Evolutionary conservation across 2,888 invertebrate genomes (phyloP).

Genomic region (Tanaodytes sp.): DNA sequence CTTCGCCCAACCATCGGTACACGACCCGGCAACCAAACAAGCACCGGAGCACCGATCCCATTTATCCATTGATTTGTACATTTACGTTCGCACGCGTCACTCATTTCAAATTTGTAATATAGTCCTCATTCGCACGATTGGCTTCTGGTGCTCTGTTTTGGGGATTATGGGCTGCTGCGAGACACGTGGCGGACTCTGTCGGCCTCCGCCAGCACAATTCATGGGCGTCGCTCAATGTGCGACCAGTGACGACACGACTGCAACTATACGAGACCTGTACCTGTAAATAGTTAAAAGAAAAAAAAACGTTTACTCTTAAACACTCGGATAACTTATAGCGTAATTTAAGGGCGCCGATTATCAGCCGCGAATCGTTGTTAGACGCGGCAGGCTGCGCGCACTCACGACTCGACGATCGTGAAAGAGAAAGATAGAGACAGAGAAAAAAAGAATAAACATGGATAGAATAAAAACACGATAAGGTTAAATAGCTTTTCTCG

Average conservation of each 20-base stretch:
- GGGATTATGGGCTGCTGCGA: background rate
- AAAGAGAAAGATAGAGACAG: too few species aligned
- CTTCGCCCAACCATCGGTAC: conserved; percentile 8
- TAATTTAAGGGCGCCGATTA: conserved; percentile 67
- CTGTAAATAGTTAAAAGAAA: conserved; percentile 71
- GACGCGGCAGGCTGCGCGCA: conserved; percentile 66
- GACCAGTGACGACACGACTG: conserved; percentile 72
- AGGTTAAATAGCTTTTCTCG: conserved; percentile 44
- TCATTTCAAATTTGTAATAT: conserved; percentile 40
- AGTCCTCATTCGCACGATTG: conserved; percentile 19
- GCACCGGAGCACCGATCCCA: conserved; percentile 4
- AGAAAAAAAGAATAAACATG: too few species aligned
- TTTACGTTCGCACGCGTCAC: conserved; percentile 38
- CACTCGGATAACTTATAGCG: conserved; percentile 60
- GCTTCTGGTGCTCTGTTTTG: background rate
- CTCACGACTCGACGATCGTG: conserved; percentile 55
- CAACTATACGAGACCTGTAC: conserved; percentile 74
- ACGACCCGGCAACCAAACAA: background rate
- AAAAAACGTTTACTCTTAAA: conserved; percentile 56
- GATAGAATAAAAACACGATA: too few species aligned
- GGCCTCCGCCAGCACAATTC: conserved; percentile 66
- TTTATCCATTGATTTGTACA: conserved; percentile 33
- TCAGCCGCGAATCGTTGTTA: conserved; percentile 47
- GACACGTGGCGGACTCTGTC: conserved; percentile 69
- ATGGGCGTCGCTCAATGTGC: conserved; percentile 50